Conservation (phyloP, 1,140 invertebrate genomes). For the Cotesia typhae region DNA sequence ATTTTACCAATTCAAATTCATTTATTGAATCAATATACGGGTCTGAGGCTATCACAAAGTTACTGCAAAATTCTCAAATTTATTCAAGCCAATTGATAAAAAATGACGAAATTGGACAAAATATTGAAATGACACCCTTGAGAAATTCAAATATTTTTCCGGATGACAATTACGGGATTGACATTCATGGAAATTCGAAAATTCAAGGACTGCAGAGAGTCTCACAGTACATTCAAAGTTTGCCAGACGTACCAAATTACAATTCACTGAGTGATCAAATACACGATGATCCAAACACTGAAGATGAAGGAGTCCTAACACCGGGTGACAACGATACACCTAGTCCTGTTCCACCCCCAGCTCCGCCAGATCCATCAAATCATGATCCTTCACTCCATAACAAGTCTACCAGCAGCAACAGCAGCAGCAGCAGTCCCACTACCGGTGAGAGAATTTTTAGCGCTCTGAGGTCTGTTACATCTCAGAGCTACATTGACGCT, state of each 20-base stretch:
- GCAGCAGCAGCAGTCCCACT: slow-evolving; percentile 49
- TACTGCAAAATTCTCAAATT: slow-evolving; percentile 48
- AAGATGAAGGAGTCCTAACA: slow-evolving; percentile 2
- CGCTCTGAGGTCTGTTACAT: slow-evolving; percentile 57
- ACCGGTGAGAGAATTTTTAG: slow-evolving; percentile 63
- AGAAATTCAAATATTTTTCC: slow-evolving; percentile 37
- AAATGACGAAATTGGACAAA: slow-evolving; percentile 44
- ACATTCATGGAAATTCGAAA: slow-evolving; percentile 37
- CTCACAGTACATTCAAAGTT: slow-evolving; percentile 59
- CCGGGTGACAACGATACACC: slow-evolving; percentile 42
- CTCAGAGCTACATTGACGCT: slow-evolving; percentile 61
- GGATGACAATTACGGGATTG: slow-evolving; percentile 23
- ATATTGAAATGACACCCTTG: slow-evolving; percentile 55
- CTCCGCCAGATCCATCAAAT: slow-evolving; percentile 54
- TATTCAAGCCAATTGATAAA: slow-evolving; percentile 43
- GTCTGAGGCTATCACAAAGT: slow-evolving; percentile 45
- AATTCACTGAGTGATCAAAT: slow-evolving; percentile 46
- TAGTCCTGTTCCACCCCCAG: slow-evolving; percentile 54
- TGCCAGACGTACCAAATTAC: slow-evolving; percentile 55
- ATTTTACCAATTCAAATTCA: slow-evolving; percentile 44
- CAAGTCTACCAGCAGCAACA: slow-evolving; percentile 6
- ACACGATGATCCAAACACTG: slow-evolving; percentile 42
- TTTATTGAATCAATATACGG: slow-evolving; percentile 54
- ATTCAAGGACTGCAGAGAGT: slow-evolving; percentile 54
- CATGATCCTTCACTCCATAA: slow-evolving; percentile 26